Evolutionary conservation across 2,797 vertebrate genomes (phyloP), one percentile per base, ranked within the genome.

Genomic region (Falco naumanni): DNA sequence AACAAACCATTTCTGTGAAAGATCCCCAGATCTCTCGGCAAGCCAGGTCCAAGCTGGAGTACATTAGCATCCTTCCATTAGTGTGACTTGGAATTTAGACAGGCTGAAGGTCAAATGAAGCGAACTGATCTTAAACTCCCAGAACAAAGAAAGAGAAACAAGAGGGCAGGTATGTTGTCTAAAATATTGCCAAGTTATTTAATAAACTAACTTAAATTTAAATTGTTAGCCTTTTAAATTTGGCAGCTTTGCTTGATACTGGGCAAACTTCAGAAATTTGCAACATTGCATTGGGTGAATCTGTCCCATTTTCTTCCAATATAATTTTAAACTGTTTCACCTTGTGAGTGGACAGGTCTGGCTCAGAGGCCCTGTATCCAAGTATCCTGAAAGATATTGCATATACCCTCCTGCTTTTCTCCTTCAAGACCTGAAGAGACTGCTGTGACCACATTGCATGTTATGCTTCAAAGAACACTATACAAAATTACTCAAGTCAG

Each of bases 131-230:
- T 50, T 76, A 74, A 76, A 34, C 3, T 8, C 18, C 13, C 47
- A 84, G 60, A 87, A 76, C 45, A 93, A 93, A 91, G 37, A 79
- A 90, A 77, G 22, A 86, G 17, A 91, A 86, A 77, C 13, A 65
- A 86, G 28, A 60, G 14, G 17, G 8, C 29, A 77, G 48, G 61
- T 81, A 70, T 29, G 39, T n/a, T 70, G 26, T 59, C 75, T 91
- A 78, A 95, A 84, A 84, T 66, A 66, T 53, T 66, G 37, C 13
- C 75, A 68, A 68, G 41, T 48, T 84, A 60, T 47, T 89, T 81
- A 78, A 87, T 75, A 74, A 84, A 77, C 33, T 68, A 63, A 41
- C 33, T 78, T 39, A 57, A 56, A 74, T 77, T 86, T 77, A 47
- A 68, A 60, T 68, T 17, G 3, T 28, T 41, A 31, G 31, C 13